phyloP scores from a whole-genome alignment of 92 coral and sea anemone genomes.

The Diadumene lineata region DNA sequence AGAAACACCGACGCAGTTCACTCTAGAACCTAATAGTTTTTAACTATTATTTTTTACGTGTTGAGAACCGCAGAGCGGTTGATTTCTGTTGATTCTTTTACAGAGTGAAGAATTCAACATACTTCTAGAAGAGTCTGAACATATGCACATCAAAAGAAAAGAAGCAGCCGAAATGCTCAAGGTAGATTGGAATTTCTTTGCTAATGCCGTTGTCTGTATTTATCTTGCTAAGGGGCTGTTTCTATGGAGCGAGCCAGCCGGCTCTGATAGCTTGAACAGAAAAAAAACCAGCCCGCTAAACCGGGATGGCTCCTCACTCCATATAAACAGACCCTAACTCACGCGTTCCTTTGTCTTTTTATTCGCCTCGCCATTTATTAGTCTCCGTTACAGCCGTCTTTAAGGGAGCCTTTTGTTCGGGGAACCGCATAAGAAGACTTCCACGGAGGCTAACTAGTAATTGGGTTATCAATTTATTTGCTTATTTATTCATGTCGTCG shows the following conservation, averaged over 20 bases:
- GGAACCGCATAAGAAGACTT: no score
- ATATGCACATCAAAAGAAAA: conserved; percentile 88
- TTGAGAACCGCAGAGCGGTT: no score
- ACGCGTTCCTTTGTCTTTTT: not conserved
- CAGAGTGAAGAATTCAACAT: conserved; percentile 85
- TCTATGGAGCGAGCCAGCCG: no score
- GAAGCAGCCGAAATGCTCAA: conserved; percentile 98
- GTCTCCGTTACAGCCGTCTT: no score
- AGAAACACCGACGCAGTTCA: no score
- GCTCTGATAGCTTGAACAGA: no score
- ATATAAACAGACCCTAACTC: not conserved
- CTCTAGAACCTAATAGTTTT: no score
- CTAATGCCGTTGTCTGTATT: not conserved
- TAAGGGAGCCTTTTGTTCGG: no score
- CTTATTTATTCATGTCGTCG: not conserved
- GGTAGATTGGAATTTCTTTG: conserved; percentile 34
- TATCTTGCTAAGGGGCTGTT: not conserved
- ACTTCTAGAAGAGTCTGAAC: conserved; percentile 93
- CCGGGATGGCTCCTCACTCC: not conserved
- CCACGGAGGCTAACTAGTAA: no score
- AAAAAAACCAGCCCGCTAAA: not conserved
- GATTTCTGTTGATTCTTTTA: no score
- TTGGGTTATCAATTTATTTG: not conserved
- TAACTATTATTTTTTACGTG: no score
- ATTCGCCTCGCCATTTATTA: not conserved